These are phyloP conservation scores for Agapetus fuscipes DNA, from an alignment of 2,888 invertebrate species.

Conservation along the genomic window DNA sequence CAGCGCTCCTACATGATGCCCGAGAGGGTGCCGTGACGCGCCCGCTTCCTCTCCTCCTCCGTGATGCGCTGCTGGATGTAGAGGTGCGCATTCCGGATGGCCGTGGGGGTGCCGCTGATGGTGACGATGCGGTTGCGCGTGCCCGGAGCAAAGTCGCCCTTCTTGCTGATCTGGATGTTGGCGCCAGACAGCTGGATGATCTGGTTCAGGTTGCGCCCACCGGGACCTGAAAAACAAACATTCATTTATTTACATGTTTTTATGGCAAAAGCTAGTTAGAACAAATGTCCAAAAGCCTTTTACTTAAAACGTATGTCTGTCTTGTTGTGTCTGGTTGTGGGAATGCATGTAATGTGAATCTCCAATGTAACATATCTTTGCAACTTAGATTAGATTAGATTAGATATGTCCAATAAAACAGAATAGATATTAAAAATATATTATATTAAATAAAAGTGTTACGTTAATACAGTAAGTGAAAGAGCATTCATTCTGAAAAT, in stretches of 20 bases:
- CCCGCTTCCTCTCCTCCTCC: constrained; percentile 92
- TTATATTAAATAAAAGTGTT: no score
- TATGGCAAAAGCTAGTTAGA: no score
- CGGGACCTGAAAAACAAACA: constrained; percentile 56
- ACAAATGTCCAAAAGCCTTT: no score
- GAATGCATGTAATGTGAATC: no score
- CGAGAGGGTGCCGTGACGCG: constrained; percentile 76
- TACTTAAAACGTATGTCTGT: no score
- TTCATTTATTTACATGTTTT: constrained; percentile 3
- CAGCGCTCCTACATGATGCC: constrained; percentile 65
- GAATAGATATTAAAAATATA: no score
- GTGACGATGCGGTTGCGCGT: constrained; percentile 96
- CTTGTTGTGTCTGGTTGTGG: no score
- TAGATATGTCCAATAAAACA: no score
- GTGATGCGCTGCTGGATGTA: constrained; percentile 94
- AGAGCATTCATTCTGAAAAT: no score
- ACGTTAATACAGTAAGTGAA: no score
- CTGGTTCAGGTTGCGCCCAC: constrained; percentile 92
- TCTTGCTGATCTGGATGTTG: constrained; percentile 97
- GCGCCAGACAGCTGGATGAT: constrained; percentile 96
- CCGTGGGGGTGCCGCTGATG: constrained; percentile 81
- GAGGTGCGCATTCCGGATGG: constrained; percentile 87
- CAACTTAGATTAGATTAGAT: no score
- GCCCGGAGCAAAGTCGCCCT: constrained; percentile 94
- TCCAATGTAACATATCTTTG: no score